A percentile compares a stretch with the other conserved stretches of the same genome.
Conservation (phyloP, 2,113 vertebrate genomes). For the Chaetops frenatus region DNA sequence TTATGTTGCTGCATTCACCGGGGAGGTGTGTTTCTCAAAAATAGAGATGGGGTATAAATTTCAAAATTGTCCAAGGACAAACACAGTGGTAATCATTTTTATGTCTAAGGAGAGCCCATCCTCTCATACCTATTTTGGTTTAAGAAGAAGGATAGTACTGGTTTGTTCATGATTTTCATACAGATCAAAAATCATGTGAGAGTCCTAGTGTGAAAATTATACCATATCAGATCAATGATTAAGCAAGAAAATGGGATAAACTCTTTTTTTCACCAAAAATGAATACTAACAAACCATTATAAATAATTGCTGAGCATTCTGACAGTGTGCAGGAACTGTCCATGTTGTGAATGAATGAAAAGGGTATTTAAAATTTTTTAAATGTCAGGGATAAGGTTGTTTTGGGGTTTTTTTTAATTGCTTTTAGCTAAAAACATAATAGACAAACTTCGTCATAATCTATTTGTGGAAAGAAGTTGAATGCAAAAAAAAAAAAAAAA, state of each 20-base stretch:
- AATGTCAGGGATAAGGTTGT: background rate
- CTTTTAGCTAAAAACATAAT: background rate
- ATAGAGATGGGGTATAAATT: background rate
- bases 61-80: background rate
- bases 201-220: background rate
- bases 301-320: background rate
- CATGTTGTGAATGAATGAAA: background rate
- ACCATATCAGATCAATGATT: background rate
- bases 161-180: background rate
- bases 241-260: background rate
- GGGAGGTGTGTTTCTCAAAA: background rate
- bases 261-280: background rate
- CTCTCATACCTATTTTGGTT: background rate
- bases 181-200: background rate
- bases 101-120: background rate
- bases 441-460: background rate
- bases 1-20: background rate
- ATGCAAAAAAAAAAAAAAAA: background rate
- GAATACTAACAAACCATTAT: background rate
- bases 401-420: background rate
- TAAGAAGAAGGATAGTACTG: background rate
- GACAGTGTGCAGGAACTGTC: background rate
- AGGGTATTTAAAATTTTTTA: background rate
- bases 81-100: background rate
- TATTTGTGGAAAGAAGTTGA: background rate